These are phyloP conservation scores for Xylocampa areola DNA, from an alignment of 2,888 invertebrate genomes.

Conservation along the genomic window DNA sequence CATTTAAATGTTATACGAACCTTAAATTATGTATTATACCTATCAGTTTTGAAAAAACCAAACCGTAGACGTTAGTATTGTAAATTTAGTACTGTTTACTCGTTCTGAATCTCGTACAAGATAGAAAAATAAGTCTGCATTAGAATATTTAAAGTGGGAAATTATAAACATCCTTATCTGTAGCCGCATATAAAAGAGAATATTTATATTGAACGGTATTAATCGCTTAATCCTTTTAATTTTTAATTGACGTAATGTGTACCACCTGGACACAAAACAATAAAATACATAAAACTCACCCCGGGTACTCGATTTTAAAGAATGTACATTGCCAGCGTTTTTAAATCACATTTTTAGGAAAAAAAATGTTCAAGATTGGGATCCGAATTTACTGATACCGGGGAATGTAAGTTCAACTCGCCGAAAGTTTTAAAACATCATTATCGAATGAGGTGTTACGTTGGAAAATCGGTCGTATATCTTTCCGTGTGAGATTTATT, in stretches of 20 bases:
- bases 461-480: slow-evolving; percentile 75
- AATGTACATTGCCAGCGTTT: slow-evolving; percentile 66
- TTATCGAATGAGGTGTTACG: slow-evolving; percentile 51
- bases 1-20: slow-evolving; percentile 58
- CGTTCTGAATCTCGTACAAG: slow-evolving; percentile 53
- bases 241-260: slow-evolving; percentile 63
- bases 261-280: slow-evolving; percentile 66
- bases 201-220: slow-evolving; percentile 63
- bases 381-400: slow-evolving; percentile 86
- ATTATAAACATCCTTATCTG: slow-evolving; percentile 66
- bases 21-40: slow-evolving; percentile 49
- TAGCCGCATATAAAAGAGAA: slow-evolving; percentile 64
- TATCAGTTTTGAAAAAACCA: slow-evolving; percentile 40
- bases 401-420: slow-evolving; percentile 81
- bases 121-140: slow-evolving; percentile 68
- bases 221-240: slow-evolving; percentile 72
- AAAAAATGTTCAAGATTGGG: slow-evolving; percentile 81
- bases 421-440: slow-evolving; percentile 66
- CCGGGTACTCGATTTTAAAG: slow-evolving; percentile 59
- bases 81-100: slow-evolving; percentile 66
- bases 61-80: slow-evolving; percentile 55
- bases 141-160: slow-evolving; percentile 68
- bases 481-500: slow-evolving; percentile 67
- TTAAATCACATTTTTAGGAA: slow-evolving; percentile 82
- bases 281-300: slow-evolving; percentile 60